Conservation (phyloP, 2,888 invertebrate species). For the Malacosoma neustria region DNA sequence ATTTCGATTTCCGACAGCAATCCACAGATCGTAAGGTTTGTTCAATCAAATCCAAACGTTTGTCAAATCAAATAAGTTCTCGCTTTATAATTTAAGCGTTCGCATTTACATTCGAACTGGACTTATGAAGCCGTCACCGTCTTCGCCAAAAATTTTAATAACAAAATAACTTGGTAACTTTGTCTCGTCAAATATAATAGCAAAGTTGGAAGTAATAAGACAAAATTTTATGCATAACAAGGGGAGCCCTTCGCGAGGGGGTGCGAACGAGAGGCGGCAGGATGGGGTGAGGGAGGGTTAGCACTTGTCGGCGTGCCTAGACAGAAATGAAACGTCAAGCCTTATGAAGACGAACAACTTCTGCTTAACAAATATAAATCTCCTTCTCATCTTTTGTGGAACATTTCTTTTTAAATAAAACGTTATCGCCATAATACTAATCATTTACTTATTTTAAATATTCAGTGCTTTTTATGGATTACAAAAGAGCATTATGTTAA, state of each 20-base stretch:
- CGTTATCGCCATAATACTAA: too few species aligned
- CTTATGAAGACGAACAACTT: constrained; percentile 72
- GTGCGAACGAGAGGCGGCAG: constrained; percentile 20
- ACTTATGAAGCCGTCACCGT: constrained; percentile 36
- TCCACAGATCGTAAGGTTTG: constrained; percentile 59
- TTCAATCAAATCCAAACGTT: constrained; percentile 47
- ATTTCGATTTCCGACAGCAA: constrained; percentile 54
- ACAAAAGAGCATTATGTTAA: too few species aligned
- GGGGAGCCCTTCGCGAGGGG: constrained; percentile 46
- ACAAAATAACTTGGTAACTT: constrained; percentile 72
- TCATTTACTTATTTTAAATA: too few species aligned
- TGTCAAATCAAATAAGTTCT: constrained; percentile 64
- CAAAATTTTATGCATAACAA: constrained; percentile 74
- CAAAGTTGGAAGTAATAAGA: constrained; percentile 73
- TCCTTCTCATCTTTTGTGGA: constrained; percentile 50
- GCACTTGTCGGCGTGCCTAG: constrained; percentile 67
- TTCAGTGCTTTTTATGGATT: too few species aligned
- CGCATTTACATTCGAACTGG: constrained; percentile 66
- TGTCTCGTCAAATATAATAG: constrained; percentile 70
- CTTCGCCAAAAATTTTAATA: constrained; percentile 70
- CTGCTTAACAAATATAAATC: constrained; percentile 69
- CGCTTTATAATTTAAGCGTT: constrained; percentile 65
- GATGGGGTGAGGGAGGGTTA: constrained; percentile 37
- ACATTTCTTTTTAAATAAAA: too few species aligned
- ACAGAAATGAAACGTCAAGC: constrained; percentile 69